These are phyloP conservation scores for Cacoxenus indagator DNA, from an alignment of 2,888 invertebrate species.

Conservation along the genomic window DNA sequence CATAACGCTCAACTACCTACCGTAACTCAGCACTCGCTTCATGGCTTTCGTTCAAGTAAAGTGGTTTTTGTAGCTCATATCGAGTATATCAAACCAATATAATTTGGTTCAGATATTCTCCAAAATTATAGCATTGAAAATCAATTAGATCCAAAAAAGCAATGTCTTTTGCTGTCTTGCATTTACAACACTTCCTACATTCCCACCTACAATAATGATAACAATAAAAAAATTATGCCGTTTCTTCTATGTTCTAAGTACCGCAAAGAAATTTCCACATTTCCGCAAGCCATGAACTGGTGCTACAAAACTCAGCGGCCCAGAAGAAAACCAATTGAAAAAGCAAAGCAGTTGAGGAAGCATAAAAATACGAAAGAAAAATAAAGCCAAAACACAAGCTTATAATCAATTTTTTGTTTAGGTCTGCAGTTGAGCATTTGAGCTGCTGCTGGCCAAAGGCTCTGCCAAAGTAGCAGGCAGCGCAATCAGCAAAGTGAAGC, in stretches of 20 bases:
- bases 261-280: background rate
- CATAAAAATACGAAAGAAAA: background rate
- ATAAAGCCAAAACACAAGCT: background rate
- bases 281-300: conserved; percentile 16
- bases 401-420: conserved; percentile 26
- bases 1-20: no score
- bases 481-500: background rate
- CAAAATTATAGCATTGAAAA: no score
- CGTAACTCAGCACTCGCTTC: background rate
- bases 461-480: background rate
- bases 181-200: background rate
- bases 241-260: background rate
- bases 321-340: background rate
- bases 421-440: conserved; percentile 20
- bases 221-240: no score
- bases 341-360: background rate
- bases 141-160: no score
- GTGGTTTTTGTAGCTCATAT: background rate
- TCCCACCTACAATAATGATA: no score
- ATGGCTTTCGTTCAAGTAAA: background rate
- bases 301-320: background rate
- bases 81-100: no score
- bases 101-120: no score
- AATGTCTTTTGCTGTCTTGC: no score
- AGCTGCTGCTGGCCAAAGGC: conserved; percentile 15